Conservation (phyloP, 2,797 vertebrate genomes). For the Lutjanus argentimaculatus region DNA sequence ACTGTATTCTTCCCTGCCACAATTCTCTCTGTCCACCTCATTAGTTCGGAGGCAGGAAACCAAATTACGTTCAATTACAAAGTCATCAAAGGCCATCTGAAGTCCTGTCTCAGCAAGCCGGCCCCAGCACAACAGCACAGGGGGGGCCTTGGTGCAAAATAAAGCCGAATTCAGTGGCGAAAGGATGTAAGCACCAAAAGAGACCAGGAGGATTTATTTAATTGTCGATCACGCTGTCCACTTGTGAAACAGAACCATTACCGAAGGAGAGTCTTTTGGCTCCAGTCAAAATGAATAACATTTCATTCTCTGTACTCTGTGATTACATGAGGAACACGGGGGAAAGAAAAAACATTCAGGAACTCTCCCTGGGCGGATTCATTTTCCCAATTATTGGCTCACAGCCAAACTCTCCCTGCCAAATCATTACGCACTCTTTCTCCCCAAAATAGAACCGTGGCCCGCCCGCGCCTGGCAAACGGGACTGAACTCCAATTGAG, state of each 20-base stretch:
- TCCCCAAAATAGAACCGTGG: slow-evolving; percentile 26
- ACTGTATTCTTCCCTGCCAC: slow-evolving; percentile 65
- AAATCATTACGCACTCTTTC: slow-evolving; percentile 55
- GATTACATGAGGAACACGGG: slow-evolving; percentile 31
- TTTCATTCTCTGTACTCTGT: slow-evolving; percentile 11
- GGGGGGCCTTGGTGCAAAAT: slow-evolving; percentile 7
- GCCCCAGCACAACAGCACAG: slow-evolving; percentile 22
- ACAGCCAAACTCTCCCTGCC: slow-evolving; percentile 42
- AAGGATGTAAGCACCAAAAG: slow-evolving; percentile 28
- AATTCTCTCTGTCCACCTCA: slow-evolving; percentile 82
- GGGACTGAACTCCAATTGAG: slow-evolving; percentile 31
- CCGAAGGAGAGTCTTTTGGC: slow-evolving; percentile 13
- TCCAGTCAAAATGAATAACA: slow-evolving; percentile 4
- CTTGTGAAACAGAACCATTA: slow-evolving; percentile 40
- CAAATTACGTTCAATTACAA: slow-evolving; percentile 87
- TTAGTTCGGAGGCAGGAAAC: slow-evolving; percentile 87
- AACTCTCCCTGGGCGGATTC: slow-evolving; percentile 42
- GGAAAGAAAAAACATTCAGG: slow-evolving; percentile 1
- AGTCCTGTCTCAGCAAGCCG: slow-evolving; percentile 82
- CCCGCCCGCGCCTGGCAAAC: slow-evolving; percentile 6
- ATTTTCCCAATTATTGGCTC: slow-evolving; percentile 55
- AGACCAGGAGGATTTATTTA: slow-evolving; percentile 41
- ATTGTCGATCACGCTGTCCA: slow-evolving; percentile 17
- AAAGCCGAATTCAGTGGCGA: slow-evolving; percentile 18
- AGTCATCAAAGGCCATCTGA: slow-evolving; percentile 85